phyloP scores from a whole-genome alignment of 2,888 invertebrate genomes.

The Apodemia zela region DNA sequence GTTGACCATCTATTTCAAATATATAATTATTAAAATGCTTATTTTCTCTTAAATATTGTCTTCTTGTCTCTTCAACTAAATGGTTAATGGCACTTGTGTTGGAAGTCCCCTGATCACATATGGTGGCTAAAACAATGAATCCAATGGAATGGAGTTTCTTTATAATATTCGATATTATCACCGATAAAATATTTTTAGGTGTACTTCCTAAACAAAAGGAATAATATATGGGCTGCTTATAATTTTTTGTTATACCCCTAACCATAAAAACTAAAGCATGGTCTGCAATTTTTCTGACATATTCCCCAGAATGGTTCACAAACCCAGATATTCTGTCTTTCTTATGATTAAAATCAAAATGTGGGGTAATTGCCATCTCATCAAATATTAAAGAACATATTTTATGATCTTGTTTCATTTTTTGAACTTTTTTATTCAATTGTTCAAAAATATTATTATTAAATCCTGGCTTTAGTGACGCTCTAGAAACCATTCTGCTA shows the following conservation, averaged over 20 bases:
- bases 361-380: conserved; percentile 20
- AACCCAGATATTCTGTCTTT: conserved; percentile 25
- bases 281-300: conserved; percentile 21
- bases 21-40: no score
- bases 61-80: no score
- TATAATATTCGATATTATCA: no score
- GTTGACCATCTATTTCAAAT: no score
- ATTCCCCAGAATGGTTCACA: conserved; percentile 17
- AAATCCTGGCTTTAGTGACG: conserved; percentile 26
- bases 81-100: no score
- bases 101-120: no score
- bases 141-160: no score
- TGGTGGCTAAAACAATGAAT: no score
- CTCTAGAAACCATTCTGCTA: conserved; percentile 24
- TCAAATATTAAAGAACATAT: conserved; percentile 17
- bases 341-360: conserved; percentile 24
- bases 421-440: conserved; percentile 23
- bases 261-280: conserved; percentile 30
- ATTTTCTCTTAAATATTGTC: no score
- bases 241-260: conserved; percentile 26
- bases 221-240: conserved; percentile 25
- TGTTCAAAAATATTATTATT: conserved; percentile 30
- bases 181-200: no score
- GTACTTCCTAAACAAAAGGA: no score
- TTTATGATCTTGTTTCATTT: conserved; percentile 23